Percentiles rank a stretch among this genome's conserved stretches.
phyloP scores from a whole-genome alignment of 2,113 vertebrate species.

The Zonotrichia leucophrys region DNA sequence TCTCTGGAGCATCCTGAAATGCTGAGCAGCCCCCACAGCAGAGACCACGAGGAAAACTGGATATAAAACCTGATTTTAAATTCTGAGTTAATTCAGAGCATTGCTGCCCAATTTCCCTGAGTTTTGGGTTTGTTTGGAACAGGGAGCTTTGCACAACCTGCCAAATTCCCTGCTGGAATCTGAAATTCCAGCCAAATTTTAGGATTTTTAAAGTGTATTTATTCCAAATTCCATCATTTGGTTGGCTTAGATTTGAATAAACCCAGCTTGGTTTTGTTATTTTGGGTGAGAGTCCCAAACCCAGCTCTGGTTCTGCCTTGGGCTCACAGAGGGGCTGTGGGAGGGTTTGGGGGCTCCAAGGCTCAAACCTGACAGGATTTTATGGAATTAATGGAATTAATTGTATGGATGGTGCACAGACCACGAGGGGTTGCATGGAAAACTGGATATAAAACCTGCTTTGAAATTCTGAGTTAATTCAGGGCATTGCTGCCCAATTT shows the following conservation, averaged over 20 bases:
- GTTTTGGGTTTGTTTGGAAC: fast-evolving
- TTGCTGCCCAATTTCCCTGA: not conserved
- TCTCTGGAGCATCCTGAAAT: fast-evolving
- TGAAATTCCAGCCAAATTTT: not conserved
- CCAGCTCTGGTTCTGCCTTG: not conserved
- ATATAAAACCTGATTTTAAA: not conserved
- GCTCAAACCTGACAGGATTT: too few relatives aligned
- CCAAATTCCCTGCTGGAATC: not conserved
- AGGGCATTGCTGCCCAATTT: too few relatives aligned
- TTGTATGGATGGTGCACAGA: too few relatives aligned
- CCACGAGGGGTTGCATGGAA: too few relatives aligned
- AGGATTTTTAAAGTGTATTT: not conserved
- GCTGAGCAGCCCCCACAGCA: fast-evolving
- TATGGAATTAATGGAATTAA: too few relatives aligned
- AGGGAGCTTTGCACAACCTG: not conserved
- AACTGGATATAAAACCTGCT: too few relatives aligned
- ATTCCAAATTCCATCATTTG: not conserved
- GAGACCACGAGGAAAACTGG: fast-evolving
- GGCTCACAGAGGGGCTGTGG: fast-evolving
- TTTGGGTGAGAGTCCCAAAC: not conserved
- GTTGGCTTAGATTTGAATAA: not conserved
- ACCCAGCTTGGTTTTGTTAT: not conserved
- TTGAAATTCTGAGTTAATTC: too few relatives aligned
- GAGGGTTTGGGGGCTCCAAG: too few relatives aligned
- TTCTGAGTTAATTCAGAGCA: fast-evolving